A percentile compares a stretch with the other conserved stretches of the same genome.
phyloP scores from a whole-genome alignment of 2,888 invertebrate genomes.

The Ectemnius continuus region DNA sequence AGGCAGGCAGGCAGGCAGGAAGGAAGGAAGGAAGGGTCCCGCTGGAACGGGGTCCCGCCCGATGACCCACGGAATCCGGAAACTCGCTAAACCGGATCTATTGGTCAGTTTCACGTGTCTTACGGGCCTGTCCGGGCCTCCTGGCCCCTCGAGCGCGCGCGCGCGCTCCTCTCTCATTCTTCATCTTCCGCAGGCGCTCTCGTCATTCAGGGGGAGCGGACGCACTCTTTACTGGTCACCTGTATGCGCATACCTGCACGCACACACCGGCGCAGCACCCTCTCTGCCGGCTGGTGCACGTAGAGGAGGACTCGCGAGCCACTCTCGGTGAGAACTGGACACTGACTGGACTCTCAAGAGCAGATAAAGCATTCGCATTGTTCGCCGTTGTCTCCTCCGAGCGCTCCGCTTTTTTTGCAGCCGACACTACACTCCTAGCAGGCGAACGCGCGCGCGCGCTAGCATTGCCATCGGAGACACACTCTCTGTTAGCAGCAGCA shows the following conservation, averaged over 20 bases:
- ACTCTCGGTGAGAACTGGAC: constrained; percentile 74
- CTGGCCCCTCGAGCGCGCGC: constrained; percentile 11
- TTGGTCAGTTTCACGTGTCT: constrained; percentile 76
- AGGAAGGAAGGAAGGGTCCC: constrained; percentile 50
- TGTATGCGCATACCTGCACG: constrained; percentile 35
- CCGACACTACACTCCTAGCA: constrained; percentile 10
- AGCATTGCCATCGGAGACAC: constrained; percentile 3
- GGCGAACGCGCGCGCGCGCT: background rate
- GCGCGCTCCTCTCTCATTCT: constrained; percentile 24
- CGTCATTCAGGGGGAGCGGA: constrained; percentile 20
- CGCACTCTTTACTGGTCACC: constrained; percentile 28
- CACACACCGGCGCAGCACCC: constrained; percentile 29
- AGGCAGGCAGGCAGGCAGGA: background rate
- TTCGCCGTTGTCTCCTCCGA: constrained; percentile 21
- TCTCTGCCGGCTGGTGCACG: constrained; percentile 23
- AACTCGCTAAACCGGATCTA: constrained; percentile 78
- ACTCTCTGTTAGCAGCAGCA: too few relatives aligned
- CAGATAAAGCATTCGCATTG: constrained; percentile 37
- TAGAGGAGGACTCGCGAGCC: constrained; percentile 21
- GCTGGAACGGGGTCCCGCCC: constrained; percentile 54
- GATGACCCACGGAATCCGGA: constrained; percentile 78
- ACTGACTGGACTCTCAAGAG: constrained; percentile 67
- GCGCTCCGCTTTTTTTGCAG: constrained; percentile 8
- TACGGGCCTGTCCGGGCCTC: constrained; percentile 46
- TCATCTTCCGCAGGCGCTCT: constrained; percentile 19